Conservation (phyloP, 1,140 invertebrate genomes). For the Neodiprion virginianus region DNA sequence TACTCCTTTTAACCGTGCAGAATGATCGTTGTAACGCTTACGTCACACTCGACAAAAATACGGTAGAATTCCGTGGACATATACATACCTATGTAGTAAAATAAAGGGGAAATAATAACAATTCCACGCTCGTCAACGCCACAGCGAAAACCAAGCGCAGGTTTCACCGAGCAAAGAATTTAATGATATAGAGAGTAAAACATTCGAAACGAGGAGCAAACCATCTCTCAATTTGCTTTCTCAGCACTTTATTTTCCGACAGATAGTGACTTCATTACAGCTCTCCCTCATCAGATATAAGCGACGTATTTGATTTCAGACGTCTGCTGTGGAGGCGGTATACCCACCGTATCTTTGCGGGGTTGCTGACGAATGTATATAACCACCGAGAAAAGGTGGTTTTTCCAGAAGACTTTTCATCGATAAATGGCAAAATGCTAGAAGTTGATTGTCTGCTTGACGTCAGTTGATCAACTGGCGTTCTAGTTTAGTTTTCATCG, state of each 20-base stretch:
- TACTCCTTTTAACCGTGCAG: no score
- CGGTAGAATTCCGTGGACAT: no score
- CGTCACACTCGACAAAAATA: no score
- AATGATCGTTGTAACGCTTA: no score
- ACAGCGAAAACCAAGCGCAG: neutral
- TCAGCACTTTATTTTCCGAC: slow-evolving; percentile 46
- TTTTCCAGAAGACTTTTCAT: neutral
- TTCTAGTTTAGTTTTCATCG: neutral
- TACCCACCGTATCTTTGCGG: slow-evolving; percentile 11
- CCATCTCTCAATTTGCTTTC: slow-evolving; percentile 45
- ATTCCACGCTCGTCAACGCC: neutral
- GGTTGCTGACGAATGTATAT: slow-evolving; percentile 17
- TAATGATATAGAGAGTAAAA: slow-evolving; percentile 23
- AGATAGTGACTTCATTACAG: slow-evolving; percentile 52
- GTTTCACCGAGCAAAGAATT: slow-evolving; percentile 22
- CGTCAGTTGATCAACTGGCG: neutral
- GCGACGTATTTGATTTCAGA: slow-evolving; percentile 51
- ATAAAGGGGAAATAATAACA: neutral
- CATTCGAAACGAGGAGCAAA: slow-evolving; percentile 19
- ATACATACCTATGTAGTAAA: no score
- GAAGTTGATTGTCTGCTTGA: neutral
- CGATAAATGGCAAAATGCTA: neutral
- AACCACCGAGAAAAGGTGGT: no score
- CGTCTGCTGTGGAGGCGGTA: neutral
- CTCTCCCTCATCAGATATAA: slow-evolving; percentile 46